Conservation (phyloP, 2,113 vertebrate genomes). For the Neogale vison region DNA sequence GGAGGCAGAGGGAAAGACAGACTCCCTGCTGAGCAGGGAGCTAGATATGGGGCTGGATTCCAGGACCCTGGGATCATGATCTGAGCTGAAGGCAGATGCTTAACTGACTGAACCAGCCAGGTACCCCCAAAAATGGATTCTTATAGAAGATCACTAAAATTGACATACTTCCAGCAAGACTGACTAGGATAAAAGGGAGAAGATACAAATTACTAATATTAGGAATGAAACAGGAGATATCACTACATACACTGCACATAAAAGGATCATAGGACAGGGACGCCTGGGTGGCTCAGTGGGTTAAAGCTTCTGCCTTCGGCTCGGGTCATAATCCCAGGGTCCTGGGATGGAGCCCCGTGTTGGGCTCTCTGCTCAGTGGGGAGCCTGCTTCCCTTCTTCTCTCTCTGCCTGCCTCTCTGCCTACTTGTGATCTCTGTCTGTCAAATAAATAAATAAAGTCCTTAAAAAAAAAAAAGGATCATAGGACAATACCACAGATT, state of each 20-base stretch:
- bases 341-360: no score
- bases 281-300: no score
- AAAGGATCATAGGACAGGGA: not conserved
- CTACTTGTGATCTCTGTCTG: no score
- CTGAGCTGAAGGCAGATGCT: not conserved
- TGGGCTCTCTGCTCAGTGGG: no score
- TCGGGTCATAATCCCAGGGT: no score
- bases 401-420: no score
- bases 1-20: not conserved
- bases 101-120: not conserved
- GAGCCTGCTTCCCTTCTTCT: no score
- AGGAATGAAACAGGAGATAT: not conserved
- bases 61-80: not conserved
- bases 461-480: not conserved
- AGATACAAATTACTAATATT: not conserved
- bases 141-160: not conserved
- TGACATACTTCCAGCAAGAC: not conserved
- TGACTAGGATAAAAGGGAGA: not conserved
- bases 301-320: no score
- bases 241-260: not conserved
- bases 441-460: no score
- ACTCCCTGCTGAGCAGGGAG: not conserved
- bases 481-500: not conserved
- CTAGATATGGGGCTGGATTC: not conserved
- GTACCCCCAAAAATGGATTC: not conserved